A percentile compares a stretch with the other conserved stretches of the same genome.
phyloP scores from a whole-genome alignment of 2,888 invertebrate species.

The Diaperis boleti region DNA sequence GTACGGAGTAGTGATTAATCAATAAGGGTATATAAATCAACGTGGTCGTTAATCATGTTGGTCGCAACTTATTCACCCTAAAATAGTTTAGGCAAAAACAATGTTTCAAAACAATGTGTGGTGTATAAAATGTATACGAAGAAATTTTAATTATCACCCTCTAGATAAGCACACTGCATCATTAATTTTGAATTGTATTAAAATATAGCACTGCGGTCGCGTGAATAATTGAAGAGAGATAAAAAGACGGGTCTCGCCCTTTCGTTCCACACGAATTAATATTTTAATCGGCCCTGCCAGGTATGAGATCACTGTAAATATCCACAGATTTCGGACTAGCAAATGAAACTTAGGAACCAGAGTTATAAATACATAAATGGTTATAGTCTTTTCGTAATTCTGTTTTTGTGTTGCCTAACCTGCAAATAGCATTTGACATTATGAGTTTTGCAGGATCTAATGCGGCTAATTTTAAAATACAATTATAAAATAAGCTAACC shows the following conservation, averaged over 20 bases:
- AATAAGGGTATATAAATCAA: slow-evolving; percentile 61
- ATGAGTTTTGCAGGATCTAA: no score
- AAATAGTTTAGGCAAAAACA: slow-evolving; percentile 45
- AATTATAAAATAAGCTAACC: no score
- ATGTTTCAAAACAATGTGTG: slow-evolving; percentile 38
- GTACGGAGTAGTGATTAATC: slow-evolving; percentile 54
- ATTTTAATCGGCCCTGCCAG: slow-evolving; percentile 19
- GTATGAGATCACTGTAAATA: slow-evolving; percentile 8
- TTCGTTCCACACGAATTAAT: slow-evolving; percentile 9
- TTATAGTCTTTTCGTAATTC: no score
- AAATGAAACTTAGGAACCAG: slow-evolving; percentile 21
- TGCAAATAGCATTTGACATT: no score
- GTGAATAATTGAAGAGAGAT: slow-evolving; percentile 23
- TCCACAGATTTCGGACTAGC: slow-evolving; percentile 13
- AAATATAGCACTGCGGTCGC: slow-evolving; percentile 16
- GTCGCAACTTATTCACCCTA: slow-evolving; percentile 42
- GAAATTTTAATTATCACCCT: slow-evolving; percentile 27
- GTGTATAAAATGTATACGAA: slow-evolving; percentile 30
- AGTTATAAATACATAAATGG: slow-evolving; percentile 29
- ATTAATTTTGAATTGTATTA: slow-evolving; percentile 14
- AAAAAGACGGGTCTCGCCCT: slow-evolving; percentile 17
- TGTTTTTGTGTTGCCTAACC: no score
- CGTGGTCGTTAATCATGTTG: slow-evolving; percentile 61
- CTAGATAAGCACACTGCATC: slow-evolving; percentile 4
- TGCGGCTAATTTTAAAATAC: no score